Base-by-base conservation (phyloP, 2,888 invertebrate species). In the Halictus quadricinctus region DNA sequence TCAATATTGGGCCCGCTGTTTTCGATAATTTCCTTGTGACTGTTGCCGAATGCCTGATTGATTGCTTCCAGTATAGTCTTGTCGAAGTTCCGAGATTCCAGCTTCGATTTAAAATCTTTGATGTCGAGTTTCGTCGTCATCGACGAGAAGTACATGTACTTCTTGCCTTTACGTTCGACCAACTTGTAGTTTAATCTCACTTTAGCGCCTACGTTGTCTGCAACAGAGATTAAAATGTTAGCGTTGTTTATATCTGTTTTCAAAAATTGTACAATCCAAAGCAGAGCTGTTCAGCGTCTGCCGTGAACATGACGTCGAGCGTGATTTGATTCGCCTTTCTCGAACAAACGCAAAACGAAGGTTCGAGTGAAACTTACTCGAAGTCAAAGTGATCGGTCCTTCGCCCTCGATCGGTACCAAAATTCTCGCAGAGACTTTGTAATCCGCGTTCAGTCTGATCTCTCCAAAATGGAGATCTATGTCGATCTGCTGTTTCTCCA, bases 1-100 rank as follows among this genome's bases (percentile, higher is more conserved):
- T 95, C 95, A 1, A 95, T 64, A 21, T 92, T 91, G 0, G 95
- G 95, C 29, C 81, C 92, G 18, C 94, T 90, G 8, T 91, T 90
- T 7, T 88, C 89, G 41, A 95, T 87, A 46, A 95, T 90, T 79
- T 95, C 94, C 29, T 92, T 72, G 36, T 92, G 93, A 83, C 93
- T 95, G 54, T 80, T 89, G 18, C 85, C 77, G 5, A 94, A 21
- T 0, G 93, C 91, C 0, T 89, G 60, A 29, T 81, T 91, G 8
- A 94, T 88, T 1, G 92, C 93, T 0, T 87, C 82, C 1, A 84
- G 80, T 5, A 94, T 58, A 18, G 85, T 85, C 18, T 88, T 83
- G 0, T 89, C 85, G 0, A 79, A 15, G 18, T 85, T 87, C 2
- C 86, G 84, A 13, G 73, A 36, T 0, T 91, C 48, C 80, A 93